These are phyloP conservation scores for Gasterosteus aculeatus DNA, from an alignment of 2,113 vertebrate species.

Conservation along the genomic window DNA sequence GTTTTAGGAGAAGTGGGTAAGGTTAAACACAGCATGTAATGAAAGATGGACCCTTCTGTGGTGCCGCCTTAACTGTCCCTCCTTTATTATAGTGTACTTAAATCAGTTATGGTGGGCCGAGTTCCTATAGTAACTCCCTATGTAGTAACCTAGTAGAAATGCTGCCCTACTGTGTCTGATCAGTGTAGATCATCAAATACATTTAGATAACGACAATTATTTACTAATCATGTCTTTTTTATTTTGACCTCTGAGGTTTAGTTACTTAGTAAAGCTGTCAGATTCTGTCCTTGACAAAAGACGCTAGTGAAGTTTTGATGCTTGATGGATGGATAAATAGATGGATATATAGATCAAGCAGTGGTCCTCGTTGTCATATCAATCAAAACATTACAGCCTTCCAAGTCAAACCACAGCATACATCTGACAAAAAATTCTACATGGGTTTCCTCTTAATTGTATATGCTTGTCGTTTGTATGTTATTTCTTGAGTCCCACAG, in stretches of 20 bases:
- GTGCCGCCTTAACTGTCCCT: constrained; percentile 62
- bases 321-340: constrained; percentile 30
- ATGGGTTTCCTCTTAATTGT: constrained; percentile 1
- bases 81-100: constrained; percentile 60
- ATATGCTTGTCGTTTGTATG: constrained; percentile 4
- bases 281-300: constrained; percentile 15
- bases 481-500: neutral
- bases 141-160: constrained; percentile 14
- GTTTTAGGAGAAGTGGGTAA: constrained; percentile 84
- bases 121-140: constrained; percentile 41
- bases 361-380: constrained; percentile 8
- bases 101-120: constrained; percentile 72
- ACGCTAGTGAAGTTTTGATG: constrained; percentile 3
- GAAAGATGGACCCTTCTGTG: constrained; percentile 74
- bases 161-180: constrained; percentile 36
- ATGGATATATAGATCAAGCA: constrained; percentile 13
- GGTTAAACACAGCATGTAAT: constrained; percentile 80
- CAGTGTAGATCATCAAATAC: constrained; percentile 21
- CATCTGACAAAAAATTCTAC: neutral
- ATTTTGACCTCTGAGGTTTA: neutral
- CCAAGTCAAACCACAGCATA: constrained; percentile 1
- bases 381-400: constrained; percentile 22
- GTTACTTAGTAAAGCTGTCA: constrained; percentile 7
- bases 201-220: constrained; percentile 8
- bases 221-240: neutral